These are phyloP conservation scores for Antedon mediterranea DNA, from an alignment of 53 echinoderm and acorn worm genomes.

Conservation along the genomic window DNA sequence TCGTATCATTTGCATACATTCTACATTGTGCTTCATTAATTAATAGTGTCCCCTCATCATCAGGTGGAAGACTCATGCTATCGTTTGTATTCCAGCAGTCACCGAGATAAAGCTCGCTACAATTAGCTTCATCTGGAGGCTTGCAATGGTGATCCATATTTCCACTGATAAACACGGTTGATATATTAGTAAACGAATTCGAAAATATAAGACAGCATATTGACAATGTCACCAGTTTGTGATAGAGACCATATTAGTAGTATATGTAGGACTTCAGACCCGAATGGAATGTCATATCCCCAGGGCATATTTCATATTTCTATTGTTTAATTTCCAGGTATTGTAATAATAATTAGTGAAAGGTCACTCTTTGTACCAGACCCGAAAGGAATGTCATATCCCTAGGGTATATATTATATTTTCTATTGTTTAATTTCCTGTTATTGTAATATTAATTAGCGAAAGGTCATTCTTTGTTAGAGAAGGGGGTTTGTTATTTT, in stretches of 20 bases:
- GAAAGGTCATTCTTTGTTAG: too few relatives aligned
- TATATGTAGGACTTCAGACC: too few relatives aligned
- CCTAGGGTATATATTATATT: too few relatives aligned
- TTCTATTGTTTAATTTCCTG: too few relatives aligned
- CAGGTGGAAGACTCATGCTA: not conserved
- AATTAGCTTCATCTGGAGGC: not conserved
- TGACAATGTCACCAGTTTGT: conserved; percentile 1
- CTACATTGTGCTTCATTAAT: not conserved
- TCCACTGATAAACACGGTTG: conserved; percentile 10
- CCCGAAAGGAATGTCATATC: too few relatives aligned
- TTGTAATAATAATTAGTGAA: too few relatives aligned
- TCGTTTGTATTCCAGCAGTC: not conserved
- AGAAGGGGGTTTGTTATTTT: too few relatives aligned
- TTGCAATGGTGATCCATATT: conserved; percentile 14
- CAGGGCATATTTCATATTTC: too few relatives aligned
- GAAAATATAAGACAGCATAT: conserved; percentile 1
- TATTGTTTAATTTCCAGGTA: too few relatives aligned
- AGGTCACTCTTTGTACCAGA: too few relatives aligned
- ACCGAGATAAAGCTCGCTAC: not conserved
- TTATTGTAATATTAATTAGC: too few relatives aligned
- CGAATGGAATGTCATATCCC: too few relatives aligned
- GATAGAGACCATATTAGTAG: conserved; percentile 24
- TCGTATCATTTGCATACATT: not conserved
- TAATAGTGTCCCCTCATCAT: not conserved
- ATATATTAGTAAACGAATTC: not conserved